Base-by-base conservation (phyloP, 2,797 vertebrate species). In the Xenops minutus region DNA sequence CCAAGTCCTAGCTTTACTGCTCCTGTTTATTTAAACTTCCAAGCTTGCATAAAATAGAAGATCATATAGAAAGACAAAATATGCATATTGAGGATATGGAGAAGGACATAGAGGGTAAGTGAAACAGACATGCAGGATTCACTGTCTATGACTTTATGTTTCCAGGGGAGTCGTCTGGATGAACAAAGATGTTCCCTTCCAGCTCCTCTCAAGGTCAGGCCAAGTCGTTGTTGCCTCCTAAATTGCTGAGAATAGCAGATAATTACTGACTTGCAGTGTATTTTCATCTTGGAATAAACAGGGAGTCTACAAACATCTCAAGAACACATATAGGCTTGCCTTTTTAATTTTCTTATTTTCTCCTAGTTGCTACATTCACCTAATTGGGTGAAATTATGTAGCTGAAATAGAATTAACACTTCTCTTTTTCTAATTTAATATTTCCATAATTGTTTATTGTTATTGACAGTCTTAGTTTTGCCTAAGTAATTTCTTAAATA, bases 181-280 rank as follows among this genome's bases (percentile, higher is more conserved):
- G 99, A 99, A 92, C 99, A 99, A 96, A 98, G 99, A 89, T 99
- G 98, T 97, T 97, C 98, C 95, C 98, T 99, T 95, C 99, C 99
- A 97, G 98, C 98, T 78, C 98, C 98, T 61, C 98, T 99, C 90
- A 99, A 99, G 98, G 99, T 99, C 97, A 46, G 95, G 72, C 90
- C 39, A 77, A 96, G 72, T 72, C 15, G 1, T 56, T 67, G 36
- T 79, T 94, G 64, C 61, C 27, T 78, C 54, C 30, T 81, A 58
- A 81, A 29, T 62, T 89, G 64, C 29, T 91, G 64, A 77, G 69
- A 93, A 76, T 83, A 61, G 23, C 73, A 69, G 74, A 92, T 69
- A 73, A 62, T 79, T 74, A 63, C 34, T 76, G 76, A 2, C 39
- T 89, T 85, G 61, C 29, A 56, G 41, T 69, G 26, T 46, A 18